Evolutionary conservation across 1,140 invertebrate genomes (phyloP), one percentile per base, ranked within the genome.

Genomic region (Heliothis subflexa): DNA sequence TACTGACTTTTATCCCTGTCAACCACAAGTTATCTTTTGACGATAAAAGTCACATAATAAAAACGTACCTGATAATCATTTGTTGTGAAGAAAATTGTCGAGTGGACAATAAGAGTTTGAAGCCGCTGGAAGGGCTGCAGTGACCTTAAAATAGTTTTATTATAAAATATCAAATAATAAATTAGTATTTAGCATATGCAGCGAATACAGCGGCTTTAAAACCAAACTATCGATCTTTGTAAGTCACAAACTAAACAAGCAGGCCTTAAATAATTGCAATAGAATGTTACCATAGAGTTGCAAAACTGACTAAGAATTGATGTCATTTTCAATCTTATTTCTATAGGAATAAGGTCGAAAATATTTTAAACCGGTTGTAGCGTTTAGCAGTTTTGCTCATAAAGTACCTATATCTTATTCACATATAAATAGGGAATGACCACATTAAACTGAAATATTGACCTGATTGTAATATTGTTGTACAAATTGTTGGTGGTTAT

Each of bases 171-270:
- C 54, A 25, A 47, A 73, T 47, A 49, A 49, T 73, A 59, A 72
- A 25, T 3, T 47, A 47, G 5, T 25, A 45, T 45, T 25, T 59
- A 50, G 45, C 18, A n/a, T 12, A 3, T 61, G 71, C 71, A 74
- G 55, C 54, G 13, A n/a, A 61, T 61, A n/a, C 71, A 59, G 71
- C 55, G 55, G 71, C 54, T 74, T 50, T 59, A 73, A 70, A 70
- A 28, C 10, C 14, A 33, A 25, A 33, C 16, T 71, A 40, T 71
- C 68, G 16, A 70, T 59, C 10, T 25, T 71, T 40, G 18, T 74
- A 61, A 74, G 71, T 74, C 71, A 73, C 66, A 71, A 71, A 71
- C 54, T 47, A 74, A 61, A 74, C 71, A 49, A 74, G 55, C 55
- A 74, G 68, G 68, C 68, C 68, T 71, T 71, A 71, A 54, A 49